Evolutionary conservation across 1,140 invertebrate species (phyloP).

Genomic region (Euglossa dilemma): DNA sequence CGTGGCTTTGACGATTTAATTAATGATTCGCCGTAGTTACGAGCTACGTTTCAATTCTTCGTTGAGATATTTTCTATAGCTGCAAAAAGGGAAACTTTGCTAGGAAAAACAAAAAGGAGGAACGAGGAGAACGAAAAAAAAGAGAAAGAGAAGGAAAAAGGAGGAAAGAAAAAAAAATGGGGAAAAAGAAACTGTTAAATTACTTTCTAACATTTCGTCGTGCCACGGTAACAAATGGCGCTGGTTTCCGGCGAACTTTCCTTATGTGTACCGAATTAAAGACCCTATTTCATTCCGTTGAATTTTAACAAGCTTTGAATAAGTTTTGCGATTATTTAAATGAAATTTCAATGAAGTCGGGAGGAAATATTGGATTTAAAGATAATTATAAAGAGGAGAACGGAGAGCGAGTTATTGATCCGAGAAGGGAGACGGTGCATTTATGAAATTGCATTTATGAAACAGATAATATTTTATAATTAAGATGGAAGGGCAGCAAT

Average conservation of each 20-base stretch:
- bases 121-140: not conserved
- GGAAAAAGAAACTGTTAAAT: slow-evolving; percentile 12
- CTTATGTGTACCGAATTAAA: slow-evolving; percentile 26
- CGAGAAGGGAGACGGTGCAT: slow-evolving; percentile 35
- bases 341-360: slow-evolving; percentile 50
- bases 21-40: not conserved
- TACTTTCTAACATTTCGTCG: slow-evolving; percentile 27
- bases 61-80: not conserved
- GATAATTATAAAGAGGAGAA: slow-evolving; percentile 44
- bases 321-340: slow-evolving; percentile 52
- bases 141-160: not conserved
- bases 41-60: not conserved
- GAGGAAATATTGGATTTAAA: slow-evolving; percentile 45
- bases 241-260: not conserved
- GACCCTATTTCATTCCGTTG: slow-evolving; percentile 37
- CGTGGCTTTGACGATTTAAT: not conserved
- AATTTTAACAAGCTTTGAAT: slow-evolving; percentile 53
- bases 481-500: slow-evolving; percentile 24
- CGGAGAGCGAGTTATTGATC: slow-evolving; percentile 40
- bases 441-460: slow-evolving; percentile 52
- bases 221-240: not conserved
- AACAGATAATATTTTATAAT: slow-evolving; percentile 50
- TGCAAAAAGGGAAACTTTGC: not conserved
- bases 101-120: not conserved
- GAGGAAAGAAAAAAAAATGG: no score